A percentile compares a stretch with the other conserved stretches of the same genome.
phyloP scores from a whole-genome alignment of 2,113 vertebrate genomes.

The Odobenus rosmarus region DNA sequence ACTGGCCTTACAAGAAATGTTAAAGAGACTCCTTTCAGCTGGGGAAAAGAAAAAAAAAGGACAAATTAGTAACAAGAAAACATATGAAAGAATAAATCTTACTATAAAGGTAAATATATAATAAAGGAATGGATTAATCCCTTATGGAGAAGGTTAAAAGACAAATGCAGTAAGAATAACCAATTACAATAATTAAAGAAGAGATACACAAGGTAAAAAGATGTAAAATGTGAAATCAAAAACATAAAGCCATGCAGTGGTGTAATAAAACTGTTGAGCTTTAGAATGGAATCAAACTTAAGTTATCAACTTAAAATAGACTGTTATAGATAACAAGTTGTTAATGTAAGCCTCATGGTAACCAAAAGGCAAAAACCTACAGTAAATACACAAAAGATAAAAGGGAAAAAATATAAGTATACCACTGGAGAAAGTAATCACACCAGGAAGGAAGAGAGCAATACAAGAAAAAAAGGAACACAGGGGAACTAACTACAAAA shows the following conservation, averaged over 20 bases:
- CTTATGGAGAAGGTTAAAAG: background rate
- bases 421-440: background rate
- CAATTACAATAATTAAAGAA: background rate
- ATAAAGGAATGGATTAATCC: background rate
- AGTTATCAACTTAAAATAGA: background rate
- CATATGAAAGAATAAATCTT: background rate
- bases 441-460: background rate
- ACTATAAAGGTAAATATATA: background rate
- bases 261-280: background rate
- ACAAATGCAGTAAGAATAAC: background rate
- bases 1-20: background rate
- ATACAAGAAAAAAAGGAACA: background rate
- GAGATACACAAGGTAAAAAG: background rate
- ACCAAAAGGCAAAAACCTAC: background rate
- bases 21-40: background rate
- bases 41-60: background rate
- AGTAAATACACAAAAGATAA: background rate
- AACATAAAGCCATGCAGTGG: background rate
- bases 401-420: background rate
- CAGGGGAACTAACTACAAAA: background rate
- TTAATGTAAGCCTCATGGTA: background rate
- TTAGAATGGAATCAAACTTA: background rate
- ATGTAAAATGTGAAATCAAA: background rate
- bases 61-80: background rate
- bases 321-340: background rate